Evolutionary conservation across 2,888 invertebrate species (phyloP), one percentile per base, ranked within the genome.

Genomic region (Noctua janthe): DNA sequence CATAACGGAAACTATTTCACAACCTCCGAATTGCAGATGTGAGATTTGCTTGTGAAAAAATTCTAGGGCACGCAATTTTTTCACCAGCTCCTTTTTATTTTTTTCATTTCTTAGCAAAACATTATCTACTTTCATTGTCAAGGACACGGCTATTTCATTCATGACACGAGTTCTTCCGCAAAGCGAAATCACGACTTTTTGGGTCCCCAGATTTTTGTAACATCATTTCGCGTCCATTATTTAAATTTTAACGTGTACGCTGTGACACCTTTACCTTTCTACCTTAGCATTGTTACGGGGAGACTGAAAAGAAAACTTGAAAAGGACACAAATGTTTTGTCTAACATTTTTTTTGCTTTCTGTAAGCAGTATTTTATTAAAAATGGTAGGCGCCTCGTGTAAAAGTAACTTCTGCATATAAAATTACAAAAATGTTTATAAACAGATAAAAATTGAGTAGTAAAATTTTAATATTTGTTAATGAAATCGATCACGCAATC

Each of bases 191-290:
- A 35, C 54, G 47, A 80, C 69, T 59, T 75, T 77, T 69, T 54
- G 43, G 11, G 62, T 23, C 39, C 69, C 17, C 39, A 81, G 76
- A 85, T 77, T 85, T 87, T 81, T 67, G 74, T 81, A 71, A 87
- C 76, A 75, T 85, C 85, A 85, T 85, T 87, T 77, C 62, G 39
- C 72, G 70, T 39, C 71, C 81, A 87, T 87, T 85, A 85, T 87
- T 85, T 81, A 86, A 85, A 87, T 76, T 85, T 75, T 74, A 87
- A 76, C 88, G 82, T 78, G 62, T 75, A 59, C 74, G 56, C 51
- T n/a, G 67, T 73, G 82, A 81, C 85, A 87, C 86, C 77, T 87
- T 71, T 64, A 56, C 56, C 23, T 39, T 70, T 43, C 39, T 74
- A 81, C 81, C 66, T 71, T 47, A 47, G 66, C 43, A 85, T 87